These are phyloP conservation scores for Eremobia ochroleuca DNA, from an alignment of 2,888 invertebrate species.

Conservation along the genomic window DNA sequence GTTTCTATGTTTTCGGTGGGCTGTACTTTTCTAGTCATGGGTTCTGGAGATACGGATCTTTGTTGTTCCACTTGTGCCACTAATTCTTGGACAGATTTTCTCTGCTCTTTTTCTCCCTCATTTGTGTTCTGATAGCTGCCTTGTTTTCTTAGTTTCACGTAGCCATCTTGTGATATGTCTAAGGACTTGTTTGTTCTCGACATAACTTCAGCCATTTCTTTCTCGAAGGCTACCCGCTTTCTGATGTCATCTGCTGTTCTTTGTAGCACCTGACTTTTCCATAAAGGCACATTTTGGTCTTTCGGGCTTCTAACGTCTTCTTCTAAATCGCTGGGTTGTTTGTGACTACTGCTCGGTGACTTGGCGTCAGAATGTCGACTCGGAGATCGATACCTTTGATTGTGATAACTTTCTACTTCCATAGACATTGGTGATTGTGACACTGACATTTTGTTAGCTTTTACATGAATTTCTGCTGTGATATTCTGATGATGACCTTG, in stretches of 20 bases:
- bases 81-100: conserved; percentile 92
- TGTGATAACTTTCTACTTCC: conserved; percentile 79
- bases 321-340: conserved; percentile 78
- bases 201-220: conserved; percentile 83
- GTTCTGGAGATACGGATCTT: conserved; percentile 83
- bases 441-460: conserved; percentile 82
- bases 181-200: conserved; percentile 80
- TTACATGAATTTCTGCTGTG: conserved; percentile 88
- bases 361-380: conserved; percentile 82
- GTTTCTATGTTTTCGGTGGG: conserved; percentile 78
- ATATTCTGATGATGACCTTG: conserved; percentile 80
- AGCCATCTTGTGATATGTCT: conserved; percentile 89
- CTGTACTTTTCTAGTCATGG: conserved; percentile 77
- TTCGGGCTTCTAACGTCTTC: conserved; percentile 73
- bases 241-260: conserved; percentile 87
- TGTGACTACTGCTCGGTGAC: conserved; percentile 77
- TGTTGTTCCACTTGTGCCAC: conserved; percentile 92
- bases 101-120: conserved; percentile 78
- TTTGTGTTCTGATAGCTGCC: conserved; percentile 73
- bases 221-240: conserved; percentile 84
- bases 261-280: conserved; percentile 89
- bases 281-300: conserved; percentile 76
- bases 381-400: conserved; percentile 80
- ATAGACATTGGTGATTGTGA: conserved; percentile 85
- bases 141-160: conserved; percentile 87